Percentiles rank a stretch among this genome's conserved stretches.
These are phyloP conservation scores for Manis crassicaudata DNA, from an alignment of 2,797 vertebrate species.

Conservation along the genomic window DNA sequence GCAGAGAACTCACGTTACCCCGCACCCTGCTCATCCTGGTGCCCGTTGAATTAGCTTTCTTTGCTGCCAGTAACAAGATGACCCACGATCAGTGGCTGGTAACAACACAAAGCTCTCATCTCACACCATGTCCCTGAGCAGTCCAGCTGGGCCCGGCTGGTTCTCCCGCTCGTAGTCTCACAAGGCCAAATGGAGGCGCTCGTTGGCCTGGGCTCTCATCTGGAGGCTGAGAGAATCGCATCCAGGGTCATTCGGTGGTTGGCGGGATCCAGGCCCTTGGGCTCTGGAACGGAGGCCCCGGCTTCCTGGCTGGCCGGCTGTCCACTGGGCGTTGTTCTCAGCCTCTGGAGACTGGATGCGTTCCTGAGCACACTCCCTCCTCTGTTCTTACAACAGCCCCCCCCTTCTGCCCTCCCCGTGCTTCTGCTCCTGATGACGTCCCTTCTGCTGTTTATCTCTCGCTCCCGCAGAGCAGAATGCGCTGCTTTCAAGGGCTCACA, in stretches of 20 bases:
- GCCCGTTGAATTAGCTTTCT: fast-evolving
- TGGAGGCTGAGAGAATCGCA: fast-evolving
- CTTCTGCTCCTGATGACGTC: fast-evolving
- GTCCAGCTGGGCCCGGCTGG: neutral
- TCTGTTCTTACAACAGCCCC: too few species aligned
- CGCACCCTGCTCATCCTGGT: too few species aligned
- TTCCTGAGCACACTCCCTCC: fast-evolving
- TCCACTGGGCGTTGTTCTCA: neutral
- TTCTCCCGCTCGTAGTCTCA: neutral
- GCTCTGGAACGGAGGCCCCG: neutral
- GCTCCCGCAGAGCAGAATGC: neutral
- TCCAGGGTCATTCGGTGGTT: neutral
- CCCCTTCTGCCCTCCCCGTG: fast-evolving
- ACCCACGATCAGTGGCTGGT: neutral
- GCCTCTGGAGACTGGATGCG: fast-evolving
- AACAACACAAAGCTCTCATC: too few species aligned
- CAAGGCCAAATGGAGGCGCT: fast-evolving
- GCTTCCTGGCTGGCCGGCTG: neutral
- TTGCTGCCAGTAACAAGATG: neutral
- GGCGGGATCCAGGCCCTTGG: neutral
- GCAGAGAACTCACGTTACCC: too few species aligned
- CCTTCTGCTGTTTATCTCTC: neutral
- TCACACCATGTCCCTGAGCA: neutral
- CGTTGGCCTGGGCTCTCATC: fast-evolving
- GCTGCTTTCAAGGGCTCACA: fast-evolving